Percentiles rank a stretch among this genome's conserved stretches.
Evolutionary conservation across 2,797 vertebrate species (phyloP).

Genomic region (Nyctalus aviator): DNA sequence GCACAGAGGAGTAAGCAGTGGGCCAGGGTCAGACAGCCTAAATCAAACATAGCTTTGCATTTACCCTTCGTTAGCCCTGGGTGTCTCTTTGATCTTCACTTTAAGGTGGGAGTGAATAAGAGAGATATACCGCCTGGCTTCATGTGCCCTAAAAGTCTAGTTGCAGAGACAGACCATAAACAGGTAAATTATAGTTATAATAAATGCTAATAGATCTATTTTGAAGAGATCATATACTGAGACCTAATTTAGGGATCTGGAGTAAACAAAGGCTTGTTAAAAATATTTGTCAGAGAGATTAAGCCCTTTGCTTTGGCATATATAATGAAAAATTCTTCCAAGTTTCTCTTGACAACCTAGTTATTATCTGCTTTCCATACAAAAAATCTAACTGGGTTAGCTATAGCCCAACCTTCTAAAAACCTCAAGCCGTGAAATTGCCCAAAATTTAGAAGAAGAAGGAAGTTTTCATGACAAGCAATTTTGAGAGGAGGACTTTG

Average conservation of each 20-base stretch:
- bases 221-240: background rate
- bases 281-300: background rate
- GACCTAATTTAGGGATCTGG: background rate
- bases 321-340: background rate
- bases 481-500: background rate
- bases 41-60: background rate
- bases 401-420: background rate
- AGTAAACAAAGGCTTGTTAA: conserved; percentile 36
- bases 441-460: conserved; percentile 4
- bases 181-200: background rate
- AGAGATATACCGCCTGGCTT: background rate
- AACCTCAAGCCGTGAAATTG: background rate
- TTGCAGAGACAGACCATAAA: background rate
- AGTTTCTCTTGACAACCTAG: background rate
- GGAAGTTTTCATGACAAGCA: background rate
- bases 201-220: background rate
- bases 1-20: background rate
- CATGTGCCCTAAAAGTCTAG: background rate
- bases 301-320: background rate
- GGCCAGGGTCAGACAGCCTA: background rate
- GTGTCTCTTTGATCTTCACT: background rate
- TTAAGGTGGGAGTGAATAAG: conserved; percentile 4
- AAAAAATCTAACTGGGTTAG: background rate
- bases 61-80: background rate
- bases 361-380: background rate